Percentiles rank a stretch among this genome's conserved stretches.
These are phyloP conservation scores for Oncorhynchus gorbuscha DNA, from an alignment of 2,113 vertebrate genomes.

Conservation along the genomic window DNA sequence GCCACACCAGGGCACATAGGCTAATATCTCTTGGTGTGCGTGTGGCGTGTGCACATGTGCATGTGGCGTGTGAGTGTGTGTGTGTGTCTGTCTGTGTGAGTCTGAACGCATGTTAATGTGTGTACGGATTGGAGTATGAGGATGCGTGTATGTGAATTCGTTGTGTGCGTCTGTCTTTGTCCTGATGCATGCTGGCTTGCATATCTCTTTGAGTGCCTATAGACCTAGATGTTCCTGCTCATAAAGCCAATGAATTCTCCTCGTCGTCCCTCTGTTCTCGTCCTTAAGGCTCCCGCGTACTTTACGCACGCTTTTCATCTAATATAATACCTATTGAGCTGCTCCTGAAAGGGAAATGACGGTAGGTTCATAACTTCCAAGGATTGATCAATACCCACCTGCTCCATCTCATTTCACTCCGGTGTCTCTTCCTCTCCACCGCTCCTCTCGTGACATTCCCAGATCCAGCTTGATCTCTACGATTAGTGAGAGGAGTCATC, in stretches of 20 bases:
- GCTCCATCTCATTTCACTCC: constrained; percentile 52
- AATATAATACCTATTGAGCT: constrained; percentile 75
- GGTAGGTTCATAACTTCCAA: constrained; percentile 73
- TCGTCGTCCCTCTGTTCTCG: constrained; percentile 37
- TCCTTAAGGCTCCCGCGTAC: constrained; percentile 60
- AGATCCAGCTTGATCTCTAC: neutral
- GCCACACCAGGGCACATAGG: constrained; percentile 30
- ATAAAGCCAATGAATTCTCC: constrained; percentile 31
- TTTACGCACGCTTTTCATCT: constrained; percentile 70
- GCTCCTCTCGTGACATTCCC: neutral
- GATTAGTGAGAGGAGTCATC: neutral
- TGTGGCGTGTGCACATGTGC: too few species aligned
- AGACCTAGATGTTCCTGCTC: neutral
- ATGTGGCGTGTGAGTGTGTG: constrained; percentile 16
- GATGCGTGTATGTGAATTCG: constrained; percentile 53
- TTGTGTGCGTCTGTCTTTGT: constrained; percentile 48
- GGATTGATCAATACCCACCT: constrained; percentile 71
- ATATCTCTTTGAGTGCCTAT: constrained; percentile 28
- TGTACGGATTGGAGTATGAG: neutral
- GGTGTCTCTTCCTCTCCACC: constrained; percentile 27
- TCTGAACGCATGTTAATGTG: neutral
- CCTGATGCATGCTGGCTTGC: constrained; percentile 32
- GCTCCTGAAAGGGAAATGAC: constrained; percentile 75
- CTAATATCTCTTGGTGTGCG: constrained; percentile 32
- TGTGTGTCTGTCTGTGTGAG: constrained; percentile 23